Percentiles rank a stretch among this genome's conserved stretches.
Evolutionary conservation across 2,888 invertebrate species (phyloP).

Genomic region (Zele albiditarsus): DNA sequence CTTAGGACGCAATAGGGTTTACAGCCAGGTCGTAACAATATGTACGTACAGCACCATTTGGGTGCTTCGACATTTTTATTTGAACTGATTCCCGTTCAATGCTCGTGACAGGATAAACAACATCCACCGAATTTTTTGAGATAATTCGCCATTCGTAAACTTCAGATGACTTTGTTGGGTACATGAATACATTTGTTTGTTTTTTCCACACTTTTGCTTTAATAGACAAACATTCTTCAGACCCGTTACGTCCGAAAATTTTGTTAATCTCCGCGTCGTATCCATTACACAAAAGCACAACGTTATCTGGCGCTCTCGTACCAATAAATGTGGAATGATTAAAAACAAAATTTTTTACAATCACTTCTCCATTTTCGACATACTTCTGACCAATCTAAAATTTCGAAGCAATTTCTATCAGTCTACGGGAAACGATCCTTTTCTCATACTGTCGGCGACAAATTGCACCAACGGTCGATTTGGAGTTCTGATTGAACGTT

Average conservation of each 20-base stretch:
- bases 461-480: slow-evolving; percentile 33
- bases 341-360: not conserved
- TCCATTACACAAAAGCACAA: slow-evolving; percentile 24
- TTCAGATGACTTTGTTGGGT: too few species aligned
- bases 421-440: slow-evolving; percentile 11
- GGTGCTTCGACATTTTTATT: too few species aligned
- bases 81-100: too few species aligned
- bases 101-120: too few species aligned
- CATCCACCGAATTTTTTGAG: too few species aligned
- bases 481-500: slow-evolving; percentile 25
- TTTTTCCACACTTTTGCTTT: too few species aligned
- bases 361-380: slow-evolving; percentile 22
- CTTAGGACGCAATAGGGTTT: too few species aligned
- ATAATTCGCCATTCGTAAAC: too few species aligned
- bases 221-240: too few species aligned
- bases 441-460: slow-evolving; percentile 27
- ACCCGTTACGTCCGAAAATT: not conserved
- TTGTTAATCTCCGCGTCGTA: slow-evolving; percentile 14
- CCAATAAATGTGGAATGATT: not conserved
- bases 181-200: too few species aligned
- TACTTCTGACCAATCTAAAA: slow-evolving; percentile 5
- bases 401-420: not conserved
- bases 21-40: too few species aligned
- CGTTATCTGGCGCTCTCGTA: slow-evolving; percentile 20
- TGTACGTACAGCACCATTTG: too few species aligned